phyloP scores from a whole-genome alignment of 1,140 invertebrate species.

The Panagrolaimus sp. region DNA sequence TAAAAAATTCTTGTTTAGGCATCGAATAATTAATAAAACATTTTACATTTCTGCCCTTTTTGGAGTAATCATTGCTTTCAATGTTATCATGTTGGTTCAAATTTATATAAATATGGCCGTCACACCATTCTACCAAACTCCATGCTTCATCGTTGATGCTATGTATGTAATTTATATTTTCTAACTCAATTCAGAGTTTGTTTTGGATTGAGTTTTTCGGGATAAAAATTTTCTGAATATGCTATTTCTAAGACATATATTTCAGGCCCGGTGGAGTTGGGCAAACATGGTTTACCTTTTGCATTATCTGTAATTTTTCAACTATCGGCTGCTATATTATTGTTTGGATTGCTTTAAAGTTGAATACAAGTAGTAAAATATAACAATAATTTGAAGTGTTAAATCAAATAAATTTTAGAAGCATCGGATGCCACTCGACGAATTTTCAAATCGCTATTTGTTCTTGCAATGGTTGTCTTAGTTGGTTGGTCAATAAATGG shows the following conservation, averaged over 20 bases:
- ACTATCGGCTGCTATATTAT: slow-evolving; percentile 1
- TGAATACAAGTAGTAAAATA: not conserved
- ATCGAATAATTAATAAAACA: not conserved
- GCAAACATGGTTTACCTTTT: not conserved
- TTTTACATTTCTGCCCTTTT: not conserved
- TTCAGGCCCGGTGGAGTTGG: not conserved
- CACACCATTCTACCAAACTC: not conserved
- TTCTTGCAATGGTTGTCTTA: not conserved
- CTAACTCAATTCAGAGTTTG: too few relatives aligned
- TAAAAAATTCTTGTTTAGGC: not conserved
- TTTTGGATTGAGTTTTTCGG: too few relatives aligned
- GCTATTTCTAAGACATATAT: too few relatives aligned
- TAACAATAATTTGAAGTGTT: not conserved
- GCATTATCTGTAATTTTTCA: not conserved
- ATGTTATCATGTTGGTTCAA: not conserved
- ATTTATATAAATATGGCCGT: not conserved
- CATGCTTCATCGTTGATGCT: slow-evolving; percentile 5
- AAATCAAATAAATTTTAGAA: not conserved
- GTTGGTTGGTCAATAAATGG: not conserved
- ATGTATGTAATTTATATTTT: too few relatives aligned
- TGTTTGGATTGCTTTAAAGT: not conserved
- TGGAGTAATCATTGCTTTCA: not conserved
- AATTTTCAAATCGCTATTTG: slow-evolving; percentile 10
- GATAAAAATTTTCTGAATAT: too few relatives aligned
- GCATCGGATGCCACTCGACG: not conserved